Base-by-base conservation (phyloP, 2,113 vertebrate species). In the Tamias sibiricus region DNA sequence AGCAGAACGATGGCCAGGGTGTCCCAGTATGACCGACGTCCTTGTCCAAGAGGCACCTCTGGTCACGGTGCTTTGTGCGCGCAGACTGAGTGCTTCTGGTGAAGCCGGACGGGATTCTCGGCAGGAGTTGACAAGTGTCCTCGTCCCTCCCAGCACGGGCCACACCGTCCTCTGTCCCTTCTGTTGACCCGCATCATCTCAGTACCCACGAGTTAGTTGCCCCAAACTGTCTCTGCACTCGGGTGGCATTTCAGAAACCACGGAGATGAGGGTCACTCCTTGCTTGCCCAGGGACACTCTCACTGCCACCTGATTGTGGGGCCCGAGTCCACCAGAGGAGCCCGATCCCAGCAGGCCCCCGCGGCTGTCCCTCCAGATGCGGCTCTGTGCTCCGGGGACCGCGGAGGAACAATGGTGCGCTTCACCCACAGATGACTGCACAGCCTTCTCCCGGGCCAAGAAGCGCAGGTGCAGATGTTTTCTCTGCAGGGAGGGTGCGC, bases 391-490 rank as follows among this genome's bases (percentile, higher is more conserved):
- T 30, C 16, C 82, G 4, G 12, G 9, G 26, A 75, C 76, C 24
- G 22, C 71, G 11, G 79, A 17, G 44, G 87, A 80, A 91, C 92
- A 89, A 92, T 75, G 74, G 74, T 26, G 0, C n/a, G 32, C 88
- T 64, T 52, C 28, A 19, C 71, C 52, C 64, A 26, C 42, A 76
- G 68, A 95, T 64, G 95, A 83, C 93, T 80, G 40, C 66, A 37
- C 49, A 6, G 28, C 72, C 28, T 35, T 13, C 32, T 76, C 52
- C 74, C 9, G 40, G 83, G 97, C 96, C 95, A 52, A 87, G 87
- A 44, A 81, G 71, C 14, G 37, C 97, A 96, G 97, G 96, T 97
- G 96, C 90, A 68, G 85, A 9, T 75, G 96, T 77, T 84, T 87
- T 84, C 89, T 77, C 87, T 14, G 87, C 69, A 20, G 95, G 95